Percentiles rank a stretch among this genome's conserved stretches.
These are phyloP conservation scores for Rhombomys opimus DNA, from an alignment of 2,113 vertebrate genomes.

Conservation along the genomic window DNA sequence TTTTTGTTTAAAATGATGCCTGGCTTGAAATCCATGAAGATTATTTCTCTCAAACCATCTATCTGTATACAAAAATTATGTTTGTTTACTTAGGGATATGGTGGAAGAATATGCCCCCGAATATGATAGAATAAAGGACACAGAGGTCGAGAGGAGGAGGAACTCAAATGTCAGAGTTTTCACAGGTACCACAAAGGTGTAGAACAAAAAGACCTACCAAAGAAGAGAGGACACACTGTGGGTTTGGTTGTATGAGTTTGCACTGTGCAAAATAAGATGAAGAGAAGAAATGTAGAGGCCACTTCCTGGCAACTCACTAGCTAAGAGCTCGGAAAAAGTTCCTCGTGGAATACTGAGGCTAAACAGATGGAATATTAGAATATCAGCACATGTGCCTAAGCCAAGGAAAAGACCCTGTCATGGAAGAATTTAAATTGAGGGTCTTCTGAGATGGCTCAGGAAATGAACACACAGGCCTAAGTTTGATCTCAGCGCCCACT, in stretches of 20 bases:
- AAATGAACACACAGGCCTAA: no score
- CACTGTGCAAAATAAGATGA: not conserved
- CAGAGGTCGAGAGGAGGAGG: not conserved
- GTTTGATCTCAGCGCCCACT: no score
- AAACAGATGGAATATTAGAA: not conserved
- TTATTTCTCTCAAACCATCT: not conserved
- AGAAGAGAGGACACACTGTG: not conserved
- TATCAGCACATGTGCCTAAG: not conserved
- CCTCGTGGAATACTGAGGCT: not conserved
- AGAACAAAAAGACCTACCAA: not conserved
- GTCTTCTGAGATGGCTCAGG: not conserved
- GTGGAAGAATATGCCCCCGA: not conserved
- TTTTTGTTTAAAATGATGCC: constrained; percentile 10
- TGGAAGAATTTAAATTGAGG: not conserved
- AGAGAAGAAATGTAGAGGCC: not conserved
- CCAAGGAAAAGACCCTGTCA: not conserved
- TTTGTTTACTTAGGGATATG: not conserved
- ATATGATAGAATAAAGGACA: not conserved
- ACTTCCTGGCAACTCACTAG: not conserved
- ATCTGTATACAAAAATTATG: not conserved
- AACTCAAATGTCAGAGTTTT: not conserved
- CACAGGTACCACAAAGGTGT: not conserved
- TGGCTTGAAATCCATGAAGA: not conserved
- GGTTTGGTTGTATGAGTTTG: not conserved
- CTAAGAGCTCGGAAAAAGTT: not conserved